Evolutionary conservation across 1,140 invertebrate species (phyloP).

Genomic region (Trichogramma pretiosum): DNA sequence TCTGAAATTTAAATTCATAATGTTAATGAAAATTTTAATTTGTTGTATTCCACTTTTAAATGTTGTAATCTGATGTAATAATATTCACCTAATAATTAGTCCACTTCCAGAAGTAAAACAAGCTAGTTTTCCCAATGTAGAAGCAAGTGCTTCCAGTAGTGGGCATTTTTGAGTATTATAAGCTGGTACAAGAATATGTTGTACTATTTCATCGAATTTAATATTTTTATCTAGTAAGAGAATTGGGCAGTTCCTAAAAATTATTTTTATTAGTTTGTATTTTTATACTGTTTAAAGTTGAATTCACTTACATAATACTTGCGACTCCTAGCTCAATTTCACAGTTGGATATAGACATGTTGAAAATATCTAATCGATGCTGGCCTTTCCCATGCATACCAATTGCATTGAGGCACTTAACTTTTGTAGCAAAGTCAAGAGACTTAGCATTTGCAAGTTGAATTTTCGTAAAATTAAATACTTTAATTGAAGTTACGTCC

Average conservation of each 20-base stretch:
- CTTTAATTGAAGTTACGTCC: slow-evolving; percentile 15
- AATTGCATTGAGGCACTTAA: slow-evolving; percentile 30
- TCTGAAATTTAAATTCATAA: slow-evolving; percentile 20
- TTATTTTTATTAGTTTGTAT: slow-evolving; percentile 1
- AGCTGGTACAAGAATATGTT: slow-evolving; percentile 30
- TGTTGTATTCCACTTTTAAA: no score
- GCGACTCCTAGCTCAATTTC: slow-evolving; percentile 26
- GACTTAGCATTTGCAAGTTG: slow-evolving; percentile 23
- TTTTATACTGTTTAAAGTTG: slow-evolving; percentile 5
- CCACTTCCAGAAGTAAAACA: slow-evolving; percentile 32
- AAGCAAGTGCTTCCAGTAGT: slow-evolving; percentile 29
- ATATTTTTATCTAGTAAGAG: slow-evolving; percentile 25
- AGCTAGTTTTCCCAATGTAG: slow-evolving; percentile 28
- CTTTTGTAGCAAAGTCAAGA: slow-evolving; percentile 25
- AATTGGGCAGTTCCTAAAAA: slow-evolving; percentile 25
- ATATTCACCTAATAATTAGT: slow-evolving; percentile 27
- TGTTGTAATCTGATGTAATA: neutral
- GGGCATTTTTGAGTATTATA: slow-evolving; percentile 21
- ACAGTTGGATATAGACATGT: slow-evolving; percentile 20
- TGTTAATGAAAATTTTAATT: slow-evolving; percentile 1
- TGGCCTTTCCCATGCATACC: slow-evolving; percentile 24
- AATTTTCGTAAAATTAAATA: slow-evolving; percentile 20
- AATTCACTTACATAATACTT: slow-evolving; percentile 29
- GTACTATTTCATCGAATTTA: slow-evolving; percentile 26
- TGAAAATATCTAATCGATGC: slow-evolving; percentile 26